Evolutionary conservation across 2,113 vertebrate species (phyloP), one percentile per base, ranked within the genome.

Genomic region (Mesoclemmys tuberculata): DNA sequence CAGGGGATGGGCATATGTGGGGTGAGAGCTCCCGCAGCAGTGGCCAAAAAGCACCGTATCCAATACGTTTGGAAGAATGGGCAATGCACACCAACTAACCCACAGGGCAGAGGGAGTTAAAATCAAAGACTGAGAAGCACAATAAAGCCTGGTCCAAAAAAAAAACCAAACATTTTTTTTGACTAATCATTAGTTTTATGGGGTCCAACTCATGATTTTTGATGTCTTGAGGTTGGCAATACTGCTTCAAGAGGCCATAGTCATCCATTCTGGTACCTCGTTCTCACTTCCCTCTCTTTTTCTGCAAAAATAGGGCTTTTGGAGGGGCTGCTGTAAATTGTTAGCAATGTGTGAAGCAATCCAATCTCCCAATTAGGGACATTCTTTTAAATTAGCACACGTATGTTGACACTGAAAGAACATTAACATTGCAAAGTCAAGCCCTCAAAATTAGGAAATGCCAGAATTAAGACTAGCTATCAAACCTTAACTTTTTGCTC

Each of bases 291-390:
- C 56, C 56, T 29, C 56, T 58, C 56, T 58, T 31, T 31, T 58
- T 58, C 56, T 29, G 27, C 56, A 58, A 58, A 49, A 49, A 49
- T 49, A 49, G 49, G 49, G 49, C 49, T 49, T 49, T 49, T 29
- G 29, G 27, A 11, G 56, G 44, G 93, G 88, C 51, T 49, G 85
- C 90, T 86, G 54, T 84, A 87, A 93, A 51, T 90, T 96, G 95
- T 97, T 95, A 97, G 95, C 96, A 97, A 96, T 91, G 80, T 93
- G 96, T 44, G 75, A 93, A 94, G 95, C 93, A 80, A 91, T 81
- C 54, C 24, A 87, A 22, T 93, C 94, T 61, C 88, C 85, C 85
- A 84, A 96, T 88, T 93, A n/a, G n/a, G n/a, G n/a, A n/a, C n/a
- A n/a, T n/a, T n/a, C n/a, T n/a, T n/a, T n/a, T n/a, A n/a, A n/a